Evolutionary conservation across 2,888 invertebrate genomes (phyloP).

Genomic region (Lepas anatifera): DNA sequence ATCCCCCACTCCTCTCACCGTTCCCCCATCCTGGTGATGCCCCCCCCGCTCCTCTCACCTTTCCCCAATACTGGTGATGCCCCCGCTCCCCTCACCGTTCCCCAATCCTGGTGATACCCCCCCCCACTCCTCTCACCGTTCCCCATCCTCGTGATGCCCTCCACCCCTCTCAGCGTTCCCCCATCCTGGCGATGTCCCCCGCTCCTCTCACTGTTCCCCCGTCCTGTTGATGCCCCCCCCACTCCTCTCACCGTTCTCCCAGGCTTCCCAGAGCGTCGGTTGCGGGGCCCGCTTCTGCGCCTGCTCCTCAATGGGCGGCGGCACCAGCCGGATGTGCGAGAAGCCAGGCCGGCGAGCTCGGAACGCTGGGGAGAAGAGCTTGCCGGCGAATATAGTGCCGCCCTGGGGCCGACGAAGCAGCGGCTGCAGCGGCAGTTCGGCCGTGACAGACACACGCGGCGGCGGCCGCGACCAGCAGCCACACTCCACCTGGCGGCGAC

Average conservation of each 20-base stretch:
- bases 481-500: conserved; percentile 27
- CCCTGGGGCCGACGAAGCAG: not conserved
- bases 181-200: no score
- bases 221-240: conserved; percentile 29
- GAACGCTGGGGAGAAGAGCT: conserved; percentile 47
- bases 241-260: conserved; percentile 18
- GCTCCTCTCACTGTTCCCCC: conserved; percentile 11
- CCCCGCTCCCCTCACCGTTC: no score
- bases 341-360: conserved; percentile 52
- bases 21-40: conserved; percentile 23
- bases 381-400: not conserved
- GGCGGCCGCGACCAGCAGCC: conserved; percentile 30
- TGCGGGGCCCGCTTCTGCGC: not conserved
- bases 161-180: no score
- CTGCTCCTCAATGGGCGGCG: conserved; percentile 14
- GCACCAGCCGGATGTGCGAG: conserved; percentile 51
- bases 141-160: no score
- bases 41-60: conserved; percentile 29
- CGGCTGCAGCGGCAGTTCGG: not conserved
- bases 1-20: no score
- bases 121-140: no score
- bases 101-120: no score
- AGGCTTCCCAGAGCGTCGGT: not conserved
- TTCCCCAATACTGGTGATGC: not conserved
- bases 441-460: conserved; percentile 6